Base-by-base conservation (phyloP, 1,140 invertebrate species). In the Eupeodes corollae region DNA sequence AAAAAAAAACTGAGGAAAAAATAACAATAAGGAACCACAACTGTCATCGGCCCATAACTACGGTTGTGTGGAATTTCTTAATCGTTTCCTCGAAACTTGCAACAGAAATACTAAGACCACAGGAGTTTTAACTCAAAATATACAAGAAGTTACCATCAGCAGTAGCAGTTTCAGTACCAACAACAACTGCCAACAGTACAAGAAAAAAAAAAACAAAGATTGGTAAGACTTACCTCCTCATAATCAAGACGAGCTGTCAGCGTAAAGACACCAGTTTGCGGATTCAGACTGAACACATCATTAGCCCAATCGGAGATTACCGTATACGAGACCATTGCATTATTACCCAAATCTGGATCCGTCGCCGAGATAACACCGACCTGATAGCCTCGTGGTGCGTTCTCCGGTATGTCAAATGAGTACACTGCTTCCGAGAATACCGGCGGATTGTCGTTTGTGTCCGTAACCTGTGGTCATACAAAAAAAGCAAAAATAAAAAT, bases 371-470 rank as follows among this genome's bases (percentile, higher is more conserved):
- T 80, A 44, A 80, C 76, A 2, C 91, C 91, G 26, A 95, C 82
- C 48, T 83, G 73, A 44, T 82, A 81, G 18, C 88, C 89, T 9
- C 87, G 73, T 18, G 77, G 74, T 11, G 85, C 80, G 66, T 91
- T 88, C 68, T 96, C 92, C 0, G 80, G 75, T 14, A 97, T 82
- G 59, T 91, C 89, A 64, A 92, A 91, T 10, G 88, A 91, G 63
- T 93, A 94, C 1, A 84, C 84, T 41, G 70, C 75, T 55, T 86
- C 83, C 43, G 80, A 74, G 70, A 96, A 96, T n/a, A 78, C 71
- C 1, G 93, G 93, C 2, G 88, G 80, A 67, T 95, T 94, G 75
- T 97, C 92, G 63, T 97, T 98, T 6, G 86, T 86, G 64, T 96
- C 91, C 0, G 79, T 84, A 30, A 95, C 85, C 88, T 91, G 73